phyloP scores from a whole-genome alignment of 2,797 vertebrate species.

The Diceros bicornis region DNA sequence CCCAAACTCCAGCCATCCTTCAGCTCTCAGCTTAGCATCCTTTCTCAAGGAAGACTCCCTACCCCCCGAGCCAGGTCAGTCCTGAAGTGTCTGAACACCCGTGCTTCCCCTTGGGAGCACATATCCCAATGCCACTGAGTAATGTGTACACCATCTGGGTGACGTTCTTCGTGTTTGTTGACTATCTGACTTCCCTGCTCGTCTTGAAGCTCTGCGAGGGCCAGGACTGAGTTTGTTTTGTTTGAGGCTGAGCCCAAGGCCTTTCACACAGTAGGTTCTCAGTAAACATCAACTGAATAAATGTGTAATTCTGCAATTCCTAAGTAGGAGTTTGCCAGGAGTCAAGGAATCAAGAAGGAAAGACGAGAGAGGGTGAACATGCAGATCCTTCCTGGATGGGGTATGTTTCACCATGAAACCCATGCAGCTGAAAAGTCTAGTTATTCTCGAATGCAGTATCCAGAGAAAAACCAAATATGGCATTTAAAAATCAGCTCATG shows the following conservation, averaged over 20 bases:
- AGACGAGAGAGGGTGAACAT: background rate
- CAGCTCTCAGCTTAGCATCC: background rate
- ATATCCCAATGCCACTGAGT: fast-evolving
- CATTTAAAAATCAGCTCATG: constrained; percentile 6
- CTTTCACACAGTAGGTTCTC: background rate
- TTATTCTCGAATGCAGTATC: background rate
- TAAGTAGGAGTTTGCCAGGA: background rate
- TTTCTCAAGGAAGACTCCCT: background rate
- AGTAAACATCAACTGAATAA: constrained; percentile 6
- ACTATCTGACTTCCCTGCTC: background rate
- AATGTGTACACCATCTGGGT: no score
- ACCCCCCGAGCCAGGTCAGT: background rate
- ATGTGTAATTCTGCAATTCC: background rate
- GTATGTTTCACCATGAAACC: background rate
- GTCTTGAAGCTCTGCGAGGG: background rate
- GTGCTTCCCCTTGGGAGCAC: background rate
- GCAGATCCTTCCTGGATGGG: background rate
- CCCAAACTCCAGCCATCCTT: background rate
- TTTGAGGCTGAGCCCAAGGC: background rate
- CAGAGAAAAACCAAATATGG: background rate
- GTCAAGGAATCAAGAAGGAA: background rate
- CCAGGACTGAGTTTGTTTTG: background rate
- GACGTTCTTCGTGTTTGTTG: background rate
- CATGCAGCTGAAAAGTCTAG: background rate
- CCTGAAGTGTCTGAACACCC: background rate